phyloP scores from a whole-genome alignment of 1,140 invertebrate species.

The Meloidogyne chitwoodi region DNA sequence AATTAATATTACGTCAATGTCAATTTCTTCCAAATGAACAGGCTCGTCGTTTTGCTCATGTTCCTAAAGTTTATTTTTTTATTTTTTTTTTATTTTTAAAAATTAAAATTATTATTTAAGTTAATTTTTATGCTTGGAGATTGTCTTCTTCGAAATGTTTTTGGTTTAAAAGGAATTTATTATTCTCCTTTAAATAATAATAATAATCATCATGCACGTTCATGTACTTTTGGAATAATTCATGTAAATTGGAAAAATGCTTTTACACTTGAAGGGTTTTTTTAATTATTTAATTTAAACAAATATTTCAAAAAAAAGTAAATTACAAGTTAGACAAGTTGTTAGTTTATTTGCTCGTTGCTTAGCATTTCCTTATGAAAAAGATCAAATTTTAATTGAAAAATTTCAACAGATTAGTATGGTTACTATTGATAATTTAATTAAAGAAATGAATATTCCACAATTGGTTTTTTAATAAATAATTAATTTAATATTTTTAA shows the following conservation, averaged over 20 bases:
- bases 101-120: conserved; percentile 1
- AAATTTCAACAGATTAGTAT: conserved; percentile 33
- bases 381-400: conserved; percentile 32
- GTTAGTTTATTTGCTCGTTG: conserved; percentile 39
- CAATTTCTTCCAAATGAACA: conserved; percentile 47
- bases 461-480: conserved; percentile 23
- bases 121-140: conserved; percentile 30
- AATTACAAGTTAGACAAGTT: conserved; percentile 39
- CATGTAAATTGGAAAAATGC: conserved; percentile 42
- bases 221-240: conserved; percentile 41
- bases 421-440: conserved; percentile 21
- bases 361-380: conserved; percentile 42
- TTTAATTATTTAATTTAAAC: conserved; percentile 14
- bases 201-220: conserved; percentile 33
- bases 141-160: conserved; percentile 33
- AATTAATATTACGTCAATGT: conserved; percentile 31
- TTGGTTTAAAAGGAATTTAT: conserved; percentile 33
- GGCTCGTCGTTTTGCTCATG: conserved; percentile 38
- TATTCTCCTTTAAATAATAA: background rate
- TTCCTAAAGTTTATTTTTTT: conserved; percentile 26
- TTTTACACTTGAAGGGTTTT: conserved; percentile 40
- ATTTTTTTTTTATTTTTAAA: background rate
- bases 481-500: conserved; percentile 27
- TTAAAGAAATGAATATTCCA: conserved; percentile 32
- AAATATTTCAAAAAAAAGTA: conserved; percentile 2